These are phyloP conservation scores for Selene dorsalis DNA, from an alignment of 2,797 vertebrate genomes.

Conservation along the genomic window DNA sequence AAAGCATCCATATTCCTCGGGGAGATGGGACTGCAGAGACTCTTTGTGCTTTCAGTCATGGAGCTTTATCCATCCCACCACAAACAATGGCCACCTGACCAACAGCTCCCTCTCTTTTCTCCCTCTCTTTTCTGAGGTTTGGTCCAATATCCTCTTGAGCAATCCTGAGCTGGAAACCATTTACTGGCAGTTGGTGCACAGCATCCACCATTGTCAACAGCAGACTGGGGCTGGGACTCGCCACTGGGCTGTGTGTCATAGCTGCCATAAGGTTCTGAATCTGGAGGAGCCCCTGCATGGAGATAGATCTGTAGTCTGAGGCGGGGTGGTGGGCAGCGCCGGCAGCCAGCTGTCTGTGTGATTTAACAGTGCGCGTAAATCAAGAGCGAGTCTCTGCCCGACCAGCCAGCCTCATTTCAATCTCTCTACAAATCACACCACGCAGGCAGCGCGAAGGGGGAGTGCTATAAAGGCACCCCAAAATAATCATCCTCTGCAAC, in stretches of 20 bases:
- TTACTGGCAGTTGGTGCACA: slow-evolving; percentile 56
- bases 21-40: slow-evolving; percentile 30
- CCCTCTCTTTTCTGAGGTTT: slow-evolving; percentile 32
- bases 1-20: slow-evolving; percentile 36
- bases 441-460: slow-evolving; percentile 61
- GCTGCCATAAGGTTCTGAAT: slow-evolving; percentile 64
- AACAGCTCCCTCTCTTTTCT: slow-evolving; percentile 43
- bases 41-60: slow-evolving; percentile 60
- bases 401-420: slow-evolving; percentile 82
- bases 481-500: slow-evolving; percentile 81
- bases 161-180: slow-evolving; percentile 55
- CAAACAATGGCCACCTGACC: slow-evolving; percentile 66
- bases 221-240: slow-evolving; percentile 39
- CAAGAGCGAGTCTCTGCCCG: slow-evolving; percentile 71
- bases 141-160: slow-evolving; percentile 42
- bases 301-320: slow-evolving; percentile 74
- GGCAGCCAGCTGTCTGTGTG: slow-evolving; percentile 80
- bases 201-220: slow-evolving; percentile 56
- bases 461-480: slow-evolving; percentile 75
- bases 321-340: slow-evolving; percentile 62
- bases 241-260: slow-evolving; percentile 47
- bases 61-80: slow-evolving; percentile 53
- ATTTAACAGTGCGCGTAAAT: slow-evolving; percentile 84
- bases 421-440: slow-evolving; percentile 82
- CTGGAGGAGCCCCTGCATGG: slow-evolving; percentile 62